phyloP scores from a whole-genome alignment of 2,113 vertebrate genomes.

The Lycocorax pyrrhopterus region DNA sequence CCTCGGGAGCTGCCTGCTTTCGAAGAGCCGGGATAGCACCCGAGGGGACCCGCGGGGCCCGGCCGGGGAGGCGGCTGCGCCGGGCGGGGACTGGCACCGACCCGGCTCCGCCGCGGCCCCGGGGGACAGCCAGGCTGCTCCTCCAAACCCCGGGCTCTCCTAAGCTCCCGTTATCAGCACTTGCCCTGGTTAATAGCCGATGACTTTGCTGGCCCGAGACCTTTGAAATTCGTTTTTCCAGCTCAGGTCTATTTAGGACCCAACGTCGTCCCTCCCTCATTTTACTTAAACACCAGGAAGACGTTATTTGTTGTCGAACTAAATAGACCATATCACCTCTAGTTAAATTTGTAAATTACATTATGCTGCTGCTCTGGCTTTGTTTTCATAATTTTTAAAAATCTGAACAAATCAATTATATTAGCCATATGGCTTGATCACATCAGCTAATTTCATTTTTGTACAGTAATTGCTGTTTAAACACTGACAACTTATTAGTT shows the following conservation, averaged over 20 bases:
- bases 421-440: slow-evolving; percentile 73
- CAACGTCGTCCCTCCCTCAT: not conserved
- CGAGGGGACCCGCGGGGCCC: not conserved
- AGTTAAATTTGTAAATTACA: slow-evolving; percentile 59
- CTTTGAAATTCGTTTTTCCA: not conserved
- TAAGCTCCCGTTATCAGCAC: not conserved
- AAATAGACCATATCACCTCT: slow-evolving; percentile 39
- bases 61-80: not conserved
- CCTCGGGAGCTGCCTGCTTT: not conserved
- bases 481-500: slow-evolving; percentile 66
- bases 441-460: slow-evolving; percentile 68
- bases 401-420: slow-evolving; percentile 69
- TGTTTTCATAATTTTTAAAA: slow-evolving; percentile 59
- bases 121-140: not conserved
- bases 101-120: not conserved
- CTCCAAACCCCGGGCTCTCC: not conserved
- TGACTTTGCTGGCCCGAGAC: not conserved
- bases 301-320: slow-evolving; percentile 21
- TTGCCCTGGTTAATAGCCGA: not conserved
- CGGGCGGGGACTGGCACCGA: not conserved
- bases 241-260: not conserved
- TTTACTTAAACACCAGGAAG: not conserved
- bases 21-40: not conserved
- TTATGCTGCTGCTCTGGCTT: slow-evolving; percentile 39
- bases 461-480: slow-evolving; percentile 67